A percentile compares a stretch with the other conserved stretches of the same genome.
Conservation (phyloP, 2,797 vertebrate genomes). For the Onychomys torridus region DNA sequence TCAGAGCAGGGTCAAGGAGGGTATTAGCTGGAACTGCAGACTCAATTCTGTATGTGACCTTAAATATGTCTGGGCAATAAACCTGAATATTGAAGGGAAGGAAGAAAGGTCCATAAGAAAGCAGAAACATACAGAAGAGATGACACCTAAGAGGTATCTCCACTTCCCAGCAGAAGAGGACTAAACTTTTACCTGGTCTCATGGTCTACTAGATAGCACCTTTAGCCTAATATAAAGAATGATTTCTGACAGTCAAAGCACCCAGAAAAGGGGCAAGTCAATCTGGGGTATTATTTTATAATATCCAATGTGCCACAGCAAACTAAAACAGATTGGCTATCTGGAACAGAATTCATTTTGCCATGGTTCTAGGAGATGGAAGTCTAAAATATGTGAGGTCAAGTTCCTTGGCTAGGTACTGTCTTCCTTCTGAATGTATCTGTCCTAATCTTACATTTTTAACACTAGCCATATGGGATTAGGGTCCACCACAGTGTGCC, state of each 20-base stretch:
- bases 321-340: not conserved
- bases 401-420: not conserved
- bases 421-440: not conserved
- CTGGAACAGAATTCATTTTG: not conserved
- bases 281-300: not conserved
- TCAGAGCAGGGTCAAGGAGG: not conserved
- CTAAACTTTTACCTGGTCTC: not conserved
- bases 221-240: not conserved
- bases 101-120: not conserved
- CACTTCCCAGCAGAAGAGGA: not conserved
- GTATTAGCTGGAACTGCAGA: not conserved
- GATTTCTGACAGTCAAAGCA: not conserved
- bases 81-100: not conserved
- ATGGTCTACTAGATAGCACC: accelerated
- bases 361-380: not conserved
- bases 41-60: not conserved
- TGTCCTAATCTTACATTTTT: not conserved
- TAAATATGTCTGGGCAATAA: not conserved
- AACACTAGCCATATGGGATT: not conserved
- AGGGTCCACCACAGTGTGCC: not conserved
- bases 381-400: not conserved
- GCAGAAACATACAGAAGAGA: not conserved
- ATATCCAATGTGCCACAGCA: not conserved
- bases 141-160: not conserved
- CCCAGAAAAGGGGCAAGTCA: too few species aligned